Base-by-base conservation (phyloP, 2,888 invertebrate genomes). In the Clusia tigrina region DNA sequence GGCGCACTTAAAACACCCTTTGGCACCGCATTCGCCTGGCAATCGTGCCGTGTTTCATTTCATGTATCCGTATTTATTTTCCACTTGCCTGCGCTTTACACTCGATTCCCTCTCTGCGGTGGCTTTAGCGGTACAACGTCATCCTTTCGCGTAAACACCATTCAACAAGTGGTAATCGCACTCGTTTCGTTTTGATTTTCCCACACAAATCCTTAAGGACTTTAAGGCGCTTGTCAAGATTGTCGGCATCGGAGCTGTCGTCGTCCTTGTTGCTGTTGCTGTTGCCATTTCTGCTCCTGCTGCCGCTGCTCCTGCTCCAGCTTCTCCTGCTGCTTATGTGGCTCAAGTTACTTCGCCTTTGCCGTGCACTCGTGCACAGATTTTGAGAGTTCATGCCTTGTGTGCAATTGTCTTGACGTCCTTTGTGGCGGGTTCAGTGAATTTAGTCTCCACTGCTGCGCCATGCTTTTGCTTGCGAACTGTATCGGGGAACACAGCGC, bases 141-240 rank as follows among this genome's bases (percentile, higher is more conserved):
- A 76, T 74, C 69, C 74, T 71, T 74, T 74, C 37, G 53, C 60
- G 24, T 54, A 22, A 54, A 56, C 18, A 66, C 70, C 67, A 67
- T 66, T 77, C 78, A 78, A 78, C 77, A 78, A 78, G 77, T 78
- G 78, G 68, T 71, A 76, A 74, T 72, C 73, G 70, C 67, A 65
- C 64, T 54, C 58, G 15, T 42, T 42, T 6, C 3, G 15, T 42
- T 42, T 42, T 42, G 9, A 15, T n/a, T n/a, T n/a, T 15, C 42
- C 9, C 42, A 42, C 12, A 6, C 9, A 42, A 42, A 42, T 42
- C 42, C 42, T 42, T 42, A 42, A 42, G 42, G 42, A 42, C 10
- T 42, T 42, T 42, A 42, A 42, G 42, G 12, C 9, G 42, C 42
- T 42, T 42, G 42, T 42, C 42, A 42, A n/a, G 42, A 6, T 42